Evolutionary conservation across 2,797 vertebrate genomes (phyloP), one percentile per base, ranked within the genome.

Genomic region (Acipenser transmontanus): DNA sequence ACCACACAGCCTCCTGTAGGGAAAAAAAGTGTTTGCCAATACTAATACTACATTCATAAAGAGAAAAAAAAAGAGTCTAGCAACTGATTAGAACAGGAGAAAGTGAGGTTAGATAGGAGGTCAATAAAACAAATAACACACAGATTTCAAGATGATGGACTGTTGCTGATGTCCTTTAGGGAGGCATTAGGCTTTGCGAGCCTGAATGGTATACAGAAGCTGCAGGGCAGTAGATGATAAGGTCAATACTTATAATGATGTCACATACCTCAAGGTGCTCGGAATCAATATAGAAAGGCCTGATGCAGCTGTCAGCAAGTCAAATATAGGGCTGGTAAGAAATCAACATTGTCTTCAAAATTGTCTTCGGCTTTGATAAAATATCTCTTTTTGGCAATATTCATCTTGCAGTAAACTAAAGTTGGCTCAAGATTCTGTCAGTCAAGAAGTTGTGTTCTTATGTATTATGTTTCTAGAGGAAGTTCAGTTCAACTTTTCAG

Each of bases 211-310:
- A 64, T 60, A 51, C 57, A 52, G 50, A 72, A 79, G 86, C 91
- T 87, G 77, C 81, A 78, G 87, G 87, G 86, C 80, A 86, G 82
- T 82, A 81, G 84, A 84, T 83, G 85, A 85, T 84, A 80, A 90
- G 86, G 86, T 90, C 80, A 85, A 69, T 78, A 76, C 81, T 90
- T 85, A 87, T 91, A 83, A 90, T 90, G 85, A 89, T 87, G 84
- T 85, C 86, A 89, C 84, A 88, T 87, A 83, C 79, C 84, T 89
- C 82, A 82, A 87, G 88, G 86, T 88, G 79, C 81, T 87, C 71
- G 77, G 82, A 83, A 87, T 88, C 87, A 88, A 85, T 84, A 88
- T 87, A 72, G 78, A 83, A 82, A 76, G 47, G 49, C 47, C 64
- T 71, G 76, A 72, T 76, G 74, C 80, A 87, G 70, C 83, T 87